A percentile compares a stretch with the other conserved stretches of the same genome.
Conservation (phyloP, 1,140 invertebrate genomes). For the Dreissena polymorpha region DNA sequence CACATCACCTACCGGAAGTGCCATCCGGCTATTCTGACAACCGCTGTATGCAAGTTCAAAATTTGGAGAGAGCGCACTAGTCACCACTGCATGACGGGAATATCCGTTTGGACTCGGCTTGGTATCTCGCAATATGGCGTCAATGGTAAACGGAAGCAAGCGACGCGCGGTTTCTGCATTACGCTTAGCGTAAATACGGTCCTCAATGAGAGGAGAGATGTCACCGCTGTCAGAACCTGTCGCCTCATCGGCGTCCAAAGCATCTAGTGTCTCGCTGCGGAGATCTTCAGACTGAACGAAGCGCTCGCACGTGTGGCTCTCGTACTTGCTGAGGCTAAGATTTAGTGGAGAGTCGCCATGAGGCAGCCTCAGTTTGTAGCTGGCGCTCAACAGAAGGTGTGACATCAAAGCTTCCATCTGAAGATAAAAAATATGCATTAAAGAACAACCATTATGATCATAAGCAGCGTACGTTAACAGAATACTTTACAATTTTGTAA, state of each 20-base stretch:
- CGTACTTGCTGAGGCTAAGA: constrained; percentile 7
- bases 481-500: too few species aligned
- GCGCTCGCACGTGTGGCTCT: constrained; percentile 29
- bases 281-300: constrained; percentile 25
- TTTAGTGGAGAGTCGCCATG: constrained; percentile 6
- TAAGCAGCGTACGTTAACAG: too few species aligned
- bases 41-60: not conserved
- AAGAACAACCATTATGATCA: too few species aligned
- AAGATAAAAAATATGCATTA: too few species aligned
- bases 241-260: not conserved
- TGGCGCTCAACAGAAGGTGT: constrained; percentile 29
- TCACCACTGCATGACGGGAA: constrained; percentile 19
- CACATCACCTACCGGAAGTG: not conserved
- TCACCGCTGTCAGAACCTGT: not conserved
- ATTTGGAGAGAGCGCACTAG: not conserved
- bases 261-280: not conserved
- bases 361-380: not conserved
- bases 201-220: too few species aligned
- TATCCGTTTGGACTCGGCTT: not conserved
- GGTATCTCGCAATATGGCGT: constrained; percentile 5
- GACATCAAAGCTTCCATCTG: constrained; percentile 41
- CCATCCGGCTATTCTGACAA: not conserved
- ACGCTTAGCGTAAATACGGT: constrained; percentile 26
- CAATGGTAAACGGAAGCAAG: constrained; percentile 37
- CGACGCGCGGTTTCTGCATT: not conserved